phyloP scores from a whole-genome alignment of 2,113 vertebrate species.

The Fulica atra region DNA sequence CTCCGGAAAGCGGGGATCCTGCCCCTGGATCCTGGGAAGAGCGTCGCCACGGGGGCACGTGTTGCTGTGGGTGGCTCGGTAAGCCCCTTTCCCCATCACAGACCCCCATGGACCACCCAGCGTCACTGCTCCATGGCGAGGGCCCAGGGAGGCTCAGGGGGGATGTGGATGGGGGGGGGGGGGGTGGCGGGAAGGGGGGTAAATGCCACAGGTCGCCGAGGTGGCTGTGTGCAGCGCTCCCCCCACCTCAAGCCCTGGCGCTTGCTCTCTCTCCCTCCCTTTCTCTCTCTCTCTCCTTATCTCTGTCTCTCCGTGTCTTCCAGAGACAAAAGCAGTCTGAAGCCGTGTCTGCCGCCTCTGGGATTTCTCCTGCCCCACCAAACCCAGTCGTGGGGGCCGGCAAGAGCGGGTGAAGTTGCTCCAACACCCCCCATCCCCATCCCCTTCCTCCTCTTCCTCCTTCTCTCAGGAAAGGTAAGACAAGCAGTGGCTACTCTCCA shows the following conservation, averaged over 20 bases:
- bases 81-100: constrained; percentile 1
- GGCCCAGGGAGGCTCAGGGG: not conserved
- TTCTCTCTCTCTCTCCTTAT: not conserved
- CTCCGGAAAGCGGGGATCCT: not conserved
- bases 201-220: constrained; percentile 69
- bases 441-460: constrained; percentile 26
- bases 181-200: not conserved
- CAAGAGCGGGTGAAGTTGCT: constrained; percentile 37
- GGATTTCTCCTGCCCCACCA: not conserved
- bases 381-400: not conserved
- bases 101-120: not conserved
- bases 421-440: not conserved
- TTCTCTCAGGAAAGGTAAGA: constrained; percentile 52
- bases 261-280: constrained; percentile 51
- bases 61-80: constrained; percentile 44
- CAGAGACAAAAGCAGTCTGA: constrained; percentile 39
- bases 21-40: not conserved
- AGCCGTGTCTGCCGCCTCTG: constrained; percentile 30
- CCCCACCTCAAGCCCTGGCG: constrained; percentile 32
- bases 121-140: not conserved
- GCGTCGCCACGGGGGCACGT: not conserved
- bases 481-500: constrained; percentile 22
- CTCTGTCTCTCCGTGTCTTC: constrained; percentile 25
- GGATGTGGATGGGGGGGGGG: too few relatives aligned
- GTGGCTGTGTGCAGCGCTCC: constrained; percentile 7